Evolutionary conservation across 2,888 invertebrate genomes (phyloP).

Genomic region (Habrosyne pyritoides): DNA sequence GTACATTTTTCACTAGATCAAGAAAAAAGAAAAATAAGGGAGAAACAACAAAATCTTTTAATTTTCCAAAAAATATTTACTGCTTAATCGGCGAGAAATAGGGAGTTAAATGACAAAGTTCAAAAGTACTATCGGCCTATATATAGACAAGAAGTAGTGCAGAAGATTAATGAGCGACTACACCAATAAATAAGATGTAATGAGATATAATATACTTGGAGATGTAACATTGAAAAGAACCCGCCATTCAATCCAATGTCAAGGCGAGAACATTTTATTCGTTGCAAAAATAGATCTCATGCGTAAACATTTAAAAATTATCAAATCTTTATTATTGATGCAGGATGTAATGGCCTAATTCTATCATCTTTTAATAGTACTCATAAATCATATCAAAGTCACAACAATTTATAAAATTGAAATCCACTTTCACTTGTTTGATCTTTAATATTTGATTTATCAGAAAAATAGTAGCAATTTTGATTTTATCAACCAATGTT

Average conservation of each 20-base stretch:
- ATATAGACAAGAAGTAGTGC: no score
- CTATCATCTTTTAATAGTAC: not conserved
- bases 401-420: not conserved
- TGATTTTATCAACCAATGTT: not conserved
- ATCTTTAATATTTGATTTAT: not conserved
- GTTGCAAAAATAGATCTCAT: slow-evolving; percentile 52
- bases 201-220: no score
- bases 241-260: slow-evolving; percentile 51
- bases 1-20: no score
- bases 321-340: not conserved
- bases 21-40: no score
- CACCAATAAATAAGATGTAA: no score
- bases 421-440: slow-evolving; percentile 1
- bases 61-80: no score
- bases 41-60: no score
- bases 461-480: not conserved
- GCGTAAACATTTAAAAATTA: not conserved
- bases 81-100: no score
- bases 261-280: slow-evolving; percentile 58
- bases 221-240: slow-evolving; percentile 11
- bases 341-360: not conserved
- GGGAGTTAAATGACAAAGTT: no score
- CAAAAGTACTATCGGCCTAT: no score
- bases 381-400: not conserved
- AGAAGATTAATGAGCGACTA: no score